Evolutionary conservation across 2,797 vertebrate species (phyloP), one percentile per base, ranked within the genome.

Genomic region (Scolopax rusticola): DNA sequence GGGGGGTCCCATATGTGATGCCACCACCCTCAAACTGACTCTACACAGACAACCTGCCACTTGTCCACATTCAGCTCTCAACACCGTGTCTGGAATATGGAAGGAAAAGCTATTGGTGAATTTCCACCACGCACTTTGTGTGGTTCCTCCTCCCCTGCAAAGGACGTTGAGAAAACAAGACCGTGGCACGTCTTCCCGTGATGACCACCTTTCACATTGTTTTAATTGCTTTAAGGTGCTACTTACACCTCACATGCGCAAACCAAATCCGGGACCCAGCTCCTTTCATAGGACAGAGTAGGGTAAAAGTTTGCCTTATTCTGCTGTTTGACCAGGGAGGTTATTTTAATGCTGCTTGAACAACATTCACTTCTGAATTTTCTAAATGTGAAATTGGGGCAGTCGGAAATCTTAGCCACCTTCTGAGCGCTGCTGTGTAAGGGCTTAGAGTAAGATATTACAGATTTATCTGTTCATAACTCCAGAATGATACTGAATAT

Each of bases 281-380:
- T 71, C 9, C 32, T 71, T n/a, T 54, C n/a, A 9, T 41, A 83
- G 67, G 8, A 50, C 0, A 14, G 1, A 78, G 13, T 16, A 14
- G 81, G 1, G 4, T n/a, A 32, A 28, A 82, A 38, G 63, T 89
- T 85, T 91, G 43, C 54, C 67, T 83, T 63, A 36, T 50, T 33
- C 63, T 75, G 24, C 83, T 78, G n/a, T 20, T 92, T 51, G 32
- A 68, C 38, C 2, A 4, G 16, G 41, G 33, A 71, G n/a, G 33
- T 76, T 89, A 76, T 82, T 92, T 96, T 74, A 60, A 88, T 77
- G 71, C 80, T 94, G 18, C 40, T 81, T 92, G 92, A 90, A 40
- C 30, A 50, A 57, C 82, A 91, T 82, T 79, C 43, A 77, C 40
- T 60, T 94, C 33, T 68, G 27, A 19, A 36, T 86, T 93, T 97